Base-by-base conservation (phyloP, 2,888 invertebrate species). In the Sarcophaga subvicina region DNA sequence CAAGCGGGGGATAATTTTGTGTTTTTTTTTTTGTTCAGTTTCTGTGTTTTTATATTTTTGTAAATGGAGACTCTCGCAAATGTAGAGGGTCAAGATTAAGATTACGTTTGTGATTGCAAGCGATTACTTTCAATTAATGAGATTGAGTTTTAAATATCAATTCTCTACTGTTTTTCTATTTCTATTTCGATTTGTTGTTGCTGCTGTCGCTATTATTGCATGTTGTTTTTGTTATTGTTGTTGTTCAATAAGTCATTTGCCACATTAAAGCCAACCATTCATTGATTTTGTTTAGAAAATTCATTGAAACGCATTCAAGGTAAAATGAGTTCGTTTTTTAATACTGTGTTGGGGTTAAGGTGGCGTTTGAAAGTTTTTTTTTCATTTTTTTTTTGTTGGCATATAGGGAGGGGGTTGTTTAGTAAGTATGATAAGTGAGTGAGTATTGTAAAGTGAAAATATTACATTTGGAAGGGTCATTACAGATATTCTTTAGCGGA, bases 61-160 rank as follows among this genome's bases (percentile, higher is more conserved):
- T 73, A 70, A 79, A 75, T 84, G 75, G 70, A 76, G 70, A 84
- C 63, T 60, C 60, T 78, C 84, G 77, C 80, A 75, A 78, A 80
- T 70, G 75, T 84, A 87, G 84, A 87, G 87, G 87, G 87, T 87
- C 87, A 87, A 87, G 87, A 87, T 84, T 87, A 87, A 81, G 84
- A 87, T 81, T 54, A 54, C 54, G 3, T 54, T 54, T 54, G 54
- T 54, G 54, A 54, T 54, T 54, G 54, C 54, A 14, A 54, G 17
- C 54, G 54, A 54, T 54, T 84, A 84, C 87, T 84, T 87, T 87
- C 87, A 87, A 84, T 84, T 87, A 84, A 54, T 54, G 17, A 84
- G 87, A 87, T 87, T 81, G 84, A 17, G 75, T 78, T 84, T 86
- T 84, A 84, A 81, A 84, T 71, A 81, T 87, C 80, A 77, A 54